Evolutionary conservation across 1,140 invertebrate species (phyloP), one percentile per base, ranked within the genome.

Genomic region (Phthorimaea operculella): DNA sequence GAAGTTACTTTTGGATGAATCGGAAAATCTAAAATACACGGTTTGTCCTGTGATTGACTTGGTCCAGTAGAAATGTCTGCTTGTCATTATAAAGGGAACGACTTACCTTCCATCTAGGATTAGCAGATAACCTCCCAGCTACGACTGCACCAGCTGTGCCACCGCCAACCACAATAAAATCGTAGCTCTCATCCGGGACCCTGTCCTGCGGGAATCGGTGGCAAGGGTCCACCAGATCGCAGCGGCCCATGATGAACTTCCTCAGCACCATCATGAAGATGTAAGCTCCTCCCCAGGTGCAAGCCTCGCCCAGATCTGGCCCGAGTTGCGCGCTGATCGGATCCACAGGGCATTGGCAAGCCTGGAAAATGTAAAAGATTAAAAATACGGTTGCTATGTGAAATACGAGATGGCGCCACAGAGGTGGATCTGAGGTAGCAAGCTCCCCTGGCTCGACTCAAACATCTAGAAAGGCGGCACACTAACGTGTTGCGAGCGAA

Each of bases 131-230:
- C 36, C 93, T 88, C 1, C 87, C 88, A 0, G 92, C 93, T 0
- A 98, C 66, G 0, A 97, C 94, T 1, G 92, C 88, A 0, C 96
- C 96, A 2, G 94, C 94, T 0, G 94, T 94, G 0, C 96, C 96
- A 6, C 89, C 91, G 0, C 94, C 94, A 0, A 94, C 83, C 0
- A 94, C 88, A 0, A 95, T 87, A 57, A 95, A 95, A 68, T 95
- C 93, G 60, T 96, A 96, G 33, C 88, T 89, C 0, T 83, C 66
- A 45, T 79, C 74, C 1, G 62, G 64, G 1, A 52, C 34, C 33
- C 47, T 0, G 28, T 45, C 44, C 47, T 60, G 50, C 66, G 68
- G n/a, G 11, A 82, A 63, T 5, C 79, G 64, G 11, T 74, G 72
- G 52, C 79, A 83, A 1, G 82, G 82, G 33, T 85, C 85, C 0